Base-by-base conservation (phyloP, 2,797 vertebrate species). In the Martes flavigula region DNA sequence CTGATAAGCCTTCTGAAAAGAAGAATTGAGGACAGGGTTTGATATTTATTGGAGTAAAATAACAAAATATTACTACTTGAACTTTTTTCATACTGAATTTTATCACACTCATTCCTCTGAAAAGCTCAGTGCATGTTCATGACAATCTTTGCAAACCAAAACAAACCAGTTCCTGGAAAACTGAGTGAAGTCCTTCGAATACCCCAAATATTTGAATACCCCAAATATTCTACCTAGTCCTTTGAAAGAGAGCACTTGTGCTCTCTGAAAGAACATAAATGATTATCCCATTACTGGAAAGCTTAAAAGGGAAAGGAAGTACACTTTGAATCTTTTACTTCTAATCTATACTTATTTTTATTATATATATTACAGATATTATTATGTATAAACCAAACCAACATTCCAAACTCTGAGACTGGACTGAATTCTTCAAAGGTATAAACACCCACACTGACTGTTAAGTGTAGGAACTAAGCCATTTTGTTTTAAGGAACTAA, bases 1-100 rank as follows among this genome's bases (percentile, higher is more conserved):
- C 99, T 2, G 99, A 99, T 99, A 99, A 99, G 12, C 99, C 99
- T 98, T 99, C 99, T 99, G 98, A 92, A 98, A 98, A 98, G 84
- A 87, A 97, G 48, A 98, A 97, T 84, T 84, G 72, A 97, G 79
- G 97, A 97, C 11, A 84, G 51, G 64, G 40, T 92, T 97, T 96
- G 72, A n/a, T 95, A 91, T 94, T 97, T 95, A 83, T 94, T 95
- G 96, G 68, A 66, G 51, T 93, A 94, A 97, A 96, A 94, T 54
- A 93, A 88, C 27, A 97, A 96, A 96, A 93, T 38, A 97, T 84
- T 91, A 96, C 13, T 21, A 92, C 15, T 95, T 88, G 85, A 94
- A 82, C 48, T 85, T 95, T 94, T 82, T 96, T 87, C 70, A 84
- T 35, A 97, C 43, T 86, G 79, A 94, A 88, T 90, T 96, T 94